Evolutionary conservation across 2,113 vertebrate genomes (phyloP).

Genomic region (Cebidichthys violaceus): DNA sequence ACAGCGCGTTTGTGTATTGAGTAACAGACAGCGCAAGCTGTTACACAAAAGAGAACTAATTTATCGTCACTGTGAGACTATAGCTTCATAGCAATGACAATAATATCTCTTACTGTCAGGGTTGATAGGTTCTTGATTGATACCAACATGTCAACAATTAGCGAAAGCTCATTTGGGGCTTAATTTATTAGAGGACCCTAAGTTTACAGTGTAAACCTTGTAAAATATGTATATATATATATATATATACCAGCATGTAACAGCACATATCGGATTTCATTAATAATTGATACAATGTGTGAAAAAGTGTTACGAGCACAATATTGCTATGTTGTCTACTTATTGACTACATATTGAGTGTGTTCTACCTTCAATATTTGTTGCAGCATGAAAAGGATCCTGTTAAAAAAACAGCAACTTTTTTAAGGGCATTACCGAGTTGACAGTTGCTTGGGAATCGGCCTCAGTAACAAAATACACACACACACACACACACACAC

Average conservation of each 20-base stretch:
- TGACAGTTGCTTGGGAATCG: background rate
- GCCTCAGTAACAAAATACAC: background rate
- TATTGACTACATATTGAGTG: background rate
- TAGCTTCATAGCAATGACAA: background rate
- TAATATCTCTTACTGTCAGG: conserved; percentile 5
- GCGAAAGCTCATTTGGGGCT: background rate
- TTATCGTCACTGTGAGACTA: background rate
- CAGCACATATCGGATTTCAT: no score
- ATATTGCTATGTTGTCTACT: background rate
- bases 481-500: background rate
- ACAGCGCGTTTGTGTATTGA: background rate
- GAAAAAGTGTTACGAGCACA: background rate
- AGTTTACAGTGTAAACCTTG: background rate
- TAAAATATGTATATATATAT: background rate
- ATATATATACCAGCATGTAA: background rate
- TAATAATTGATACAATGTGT: background rate
- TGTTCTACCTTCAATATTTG: background rate
- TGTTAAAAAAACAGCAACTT: background rate
- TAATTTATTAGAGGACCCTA: background rate
- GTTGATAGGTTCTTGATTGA: background rate
- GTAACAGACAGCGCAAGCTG: background rate
- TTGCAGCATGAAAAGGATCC: background rate
- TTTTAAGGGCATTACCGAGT: background rate
- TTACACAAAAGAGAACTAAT: background rate
- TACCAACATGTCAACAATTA: background rate